phyloP scores from a whole-genome alignment of 2,888 invertebrate genomes.

The Lydus trimaculatus region DNA sequence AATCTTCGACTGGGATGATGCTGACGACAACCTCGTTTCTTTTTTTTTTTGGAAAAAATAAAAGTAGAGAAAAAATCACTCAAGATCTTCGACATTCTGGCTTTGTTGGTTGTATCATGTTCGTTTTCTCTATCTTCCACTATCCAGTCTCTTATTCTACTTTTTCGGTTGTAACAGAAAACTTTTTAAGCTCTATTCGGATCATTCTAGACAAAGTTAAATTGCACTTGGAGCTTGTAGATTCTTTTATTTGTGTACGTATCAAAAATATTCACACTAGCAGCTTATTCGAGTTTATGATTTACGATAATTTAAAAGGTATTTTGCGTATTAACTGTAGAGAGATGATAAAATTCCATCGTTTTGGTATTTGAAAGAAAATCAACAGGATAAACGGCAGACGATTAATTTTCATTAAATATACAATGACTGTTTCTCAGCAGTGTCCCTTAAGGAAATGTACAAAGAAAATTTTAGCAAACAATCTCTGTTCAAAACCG shows the following conservation, averaged over 20 bases:
- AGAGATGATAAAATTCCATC: too few relatives aligned
- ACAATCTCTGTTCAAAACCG: background rate
- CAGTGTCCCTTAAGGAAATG: background rate
- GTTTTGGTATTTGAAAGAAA: background rate
- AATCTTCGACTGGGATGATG: conserved; percentile 26
- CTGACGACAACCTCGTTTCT: conserved; percentile 23
- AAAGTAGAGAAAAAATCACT: conserved; percentile 14
- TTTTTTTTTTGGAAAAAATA: background rate
- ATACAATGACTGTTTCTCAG: background rate
- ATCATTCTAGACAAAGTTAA: conserved; percentile 32
- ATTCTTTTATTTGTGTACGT: conserved; percentile 23
- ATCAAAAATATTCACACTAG: conserved; percentile 28
- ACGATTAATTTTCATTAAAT: background rate
- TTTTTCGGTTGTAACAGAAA: background rate
- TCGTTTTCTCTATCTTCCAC: background rate
- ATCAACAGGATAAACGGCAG: background rate
- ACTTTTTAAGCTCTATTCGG: conserved; percentile 30
- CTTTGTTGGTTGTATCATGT: conserved; percentile 10
- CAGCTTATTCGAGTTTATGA: conserved; percentile 32
- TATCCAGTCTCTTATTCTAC: background rate
- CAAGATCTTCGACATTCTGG: conserved; percentile 12
- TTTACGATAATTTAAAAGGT: conserved; percentile 13
- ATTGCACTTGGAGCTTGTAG: conserved; percentile 21
- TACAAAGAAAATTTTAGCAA: background rate
- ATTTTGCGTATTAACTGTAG: too few relatives aligned